Conservation (phyloP, 2,888 invertebrate species). For the Theristus sp. region DNA sequence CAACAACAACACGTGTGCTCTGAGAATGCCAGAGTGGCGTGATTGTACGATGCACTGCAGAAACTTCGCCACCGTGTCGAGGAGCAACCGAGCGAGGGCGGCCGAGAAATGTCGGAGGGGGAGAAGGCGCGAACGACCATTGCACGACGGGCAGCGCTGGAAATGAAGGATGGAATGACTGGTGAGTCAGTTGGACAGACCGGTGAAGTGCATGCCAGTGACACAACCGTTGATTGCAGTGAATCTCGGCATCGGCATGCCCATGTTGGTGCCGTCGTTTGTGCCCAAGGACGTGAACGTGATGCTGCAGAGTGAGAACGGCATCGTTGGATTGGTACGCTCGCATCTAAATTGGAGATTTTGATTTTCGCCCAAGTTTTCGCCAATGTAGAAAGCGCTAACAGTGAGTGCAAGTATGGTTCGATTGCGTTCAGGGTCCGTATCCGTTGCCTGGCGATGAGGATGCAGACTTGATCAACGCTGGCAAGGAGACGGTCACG, state of each 20-base stretch:
- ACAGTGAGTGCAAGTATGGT: too few relatives aligned
- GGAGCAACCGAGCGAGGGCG: too few relatives aligned
- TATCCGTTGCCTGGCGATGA: constrained; percentile 57
- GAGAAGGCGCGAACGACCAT: too few relatives aligned
- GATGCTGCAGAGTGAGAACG: constrained; percentile 88
- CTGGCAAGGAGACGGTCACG: constrained; percentile 94
- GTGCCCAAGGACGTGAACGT: constrained; percentile 66
- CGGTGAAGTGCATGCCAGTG: background rate
- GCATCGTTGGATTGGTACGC: constrained; percentile 61
- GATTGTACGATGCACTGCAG: too few relatives aligned
- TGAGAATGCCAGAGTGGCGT: too few relatives aligned
- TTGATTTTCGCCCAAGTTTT: too few relatives aligned
- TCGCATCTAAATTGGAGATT: background rate
- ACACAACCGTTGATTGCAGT: constrained; percentile 20
- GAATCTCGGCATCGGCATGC: constrained; percentile 64
- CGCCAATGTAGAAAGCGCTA: too few relatives aligned
- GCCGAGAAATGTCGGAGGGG: too few relatives aligned
- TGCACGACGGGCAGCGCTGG: constrained; percentile 72
- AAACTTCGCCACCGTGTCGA: too few relatives aligned
- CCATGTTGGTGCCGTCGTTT: constrained; percentile 81
- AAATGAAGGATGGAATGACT: constrained; percentile 93
- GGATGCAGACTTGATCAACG: constrained; percentile 90
- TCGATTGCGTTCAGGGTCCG: constrained; percentile 47
- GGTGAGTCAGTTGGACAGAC: constrained; percentile 39
- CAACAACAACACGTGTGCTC: too few relatives aligned